Evolutionary conservation across 2,888 invertebrate species (phyloP), one percentile per base, ranked within the genome.

Genomic region (Acanthacorydalis orientalis): DNA sequence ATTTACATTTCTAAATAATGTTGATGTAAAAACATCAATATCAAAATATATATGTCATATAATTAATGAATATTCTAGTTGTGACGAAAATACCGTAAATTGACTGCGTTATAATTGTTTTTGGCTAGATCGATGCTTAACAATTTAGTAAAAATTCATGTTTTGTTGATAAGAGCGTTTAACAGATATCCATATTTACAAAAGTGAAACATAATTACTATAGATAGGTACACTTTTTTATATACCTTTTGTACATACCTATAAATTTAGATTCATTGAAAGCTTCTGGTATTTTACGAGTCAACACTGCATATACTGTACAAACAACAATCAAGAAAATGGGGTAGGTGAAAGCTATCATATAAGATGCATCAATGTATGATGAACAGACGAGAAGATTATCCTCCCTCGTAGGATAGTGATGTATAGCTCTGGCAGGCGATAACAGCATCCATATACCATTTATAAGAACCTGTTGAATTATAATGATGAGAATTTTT

Each of bases 211-310:
- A 23, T 23, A 23, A n/a, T n/a, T 23, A 23, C 23, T 23, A 23
- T 23, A 23, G 2, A 23, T 23, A 23, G 6, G 23, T 23, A 23
- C 3, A 23, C 2, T 23, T 23, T 23, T 23, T 23, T 23, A 23
- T 23, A 23, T 23, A n/a, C n/a, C n/a, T n/a, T 9, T 37, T 37
- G 12, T 7, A 64, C 76, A 73, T 57, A 77, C 97, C 95, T 57
- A 93, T 93, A 68, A 93, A 91, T 68, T 93, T 93, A 58, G 92
- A 92, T 69, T 95, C 97, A 67, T 98, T 97, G 67, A 97, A 98
- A 38, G 95, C 95, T 65, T 97, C 97, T 0, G 97, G 98, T 52
- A 97, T 88, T 71, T 97, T 97, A 54, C 97, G 75, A 0, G 93
- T 95, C 43, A 92, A 78, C 1, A 95, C 82, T 1, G 97, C 97